phyloP scores from a whole-genome alignment of 2,113 vertebrate genomes.

The Bathybates hornii region DNA sequence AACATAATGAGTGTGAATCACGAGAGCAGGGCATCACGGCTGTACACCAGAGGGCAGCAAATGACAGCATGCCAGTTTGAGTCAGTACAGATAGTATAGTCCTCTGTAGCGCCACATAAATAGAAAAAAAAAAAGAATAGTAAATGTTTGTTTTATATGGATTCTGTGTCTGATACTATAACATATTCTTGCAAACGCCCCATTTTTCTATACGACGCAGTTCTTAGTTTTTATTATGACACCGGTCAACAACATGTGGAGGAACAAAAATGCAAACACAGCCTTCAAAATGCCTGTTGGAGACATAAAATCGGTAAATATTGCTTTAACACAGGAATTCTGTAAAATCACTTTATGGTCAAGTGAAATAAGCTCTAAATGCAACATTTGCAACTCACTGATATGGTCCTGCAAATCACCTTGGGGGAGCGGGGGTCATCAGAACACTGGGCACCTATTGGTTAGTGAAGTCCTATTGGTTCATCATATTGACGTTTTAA shows the following conservation, averaged over 20 bases:
- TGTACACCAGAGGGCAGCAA: conserved; percentile 55
- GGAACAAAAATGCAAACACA: neutral
- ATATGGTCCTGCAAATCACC: fast-evolving
- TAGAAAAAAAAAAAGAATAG: neutral
- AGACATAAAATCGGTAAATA: fast-evolving
- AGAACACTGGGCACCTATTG: fast-evolving
- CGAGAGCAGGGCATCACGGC: neutral
- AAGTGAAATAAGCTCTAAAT: neutral
- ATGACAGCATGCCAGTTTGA: neutral
- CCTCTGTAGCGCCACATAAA: neutral
- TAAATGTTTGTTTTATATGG: neutral
- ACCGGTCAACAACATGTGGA: neutral
- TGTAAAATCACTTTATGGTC: neutral
- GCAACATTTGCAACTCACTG: neutral
- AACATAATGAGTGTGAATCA: neutral
- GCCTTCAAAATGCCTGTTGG: neutral
- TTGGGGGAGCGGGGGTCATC: neutral
- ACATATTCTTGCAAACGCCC: fast-evolving
- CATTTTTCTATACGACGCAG: fast-evolving
- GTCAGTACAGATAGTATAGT: neutral
- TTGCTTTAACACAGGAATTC: neutral
- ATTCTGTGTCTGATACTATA: neutral
- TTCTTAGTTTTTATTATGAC: neutral
- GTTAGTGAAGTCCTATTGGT: neutral
- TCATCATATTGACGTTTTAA: neutral